phyloP scores from a whole-genome alignment of 2,888 invertebrate species.

The Philhelius pedissequus region DNA sequence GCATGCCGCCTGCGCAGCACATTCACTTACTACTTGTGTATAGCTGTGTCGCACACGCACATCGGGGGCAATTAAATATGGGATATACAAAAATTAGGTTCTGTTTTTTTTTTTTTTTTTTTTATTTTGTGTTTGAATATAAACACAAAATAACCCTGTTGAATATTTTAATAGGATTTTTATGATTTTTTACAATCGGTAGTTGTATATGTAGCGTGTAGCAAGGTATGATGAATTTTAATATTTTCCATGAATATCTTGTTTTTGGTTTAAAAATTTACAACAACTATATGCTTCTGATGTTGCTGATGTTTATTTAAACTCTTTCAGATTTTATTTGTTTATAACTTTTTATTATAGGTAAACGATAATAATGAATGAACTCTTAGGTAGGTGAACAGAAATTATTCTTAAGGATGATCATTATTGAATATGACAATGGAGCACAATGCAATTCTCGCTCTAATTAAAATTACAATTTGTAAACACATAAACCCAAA shows the following conservation, averaged over 20 bases:
- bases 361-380: neutral
- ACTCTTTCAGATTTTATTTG: neutral
- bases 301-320: neutral
- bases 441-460: neutral
- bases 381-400: neutral
- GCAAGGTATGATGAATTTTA: constrained; percentile 59
- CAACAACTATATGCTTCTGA: neutral
- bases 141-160: constrained; percentile 37
- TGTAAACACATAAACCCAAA: neutral
- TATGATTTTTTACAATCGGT: constrained; percentile 60
- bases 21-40: too few relatives aligned
- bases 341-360: neutral
- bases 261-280: neutral
- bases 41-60: constrained; percentile 49
- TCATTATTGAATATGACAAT: too few relatives aligned
- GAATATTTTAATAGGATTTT: constrained; percentile 62
- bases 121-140: neutral
- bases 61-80: constrained; percentile 60
- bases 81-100: constrained; percentile 30
- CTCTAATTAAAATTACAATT: neutral
- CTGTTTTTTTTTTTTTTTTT: neutral
- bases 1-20: constrained; percentile 48
- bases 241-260: constrained; percentile 39
- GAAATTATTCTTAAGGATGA: neutral
- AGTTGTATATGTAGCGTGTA: neutral